Evolutionary conservation across 1,140 invertebrate species (phyloP).

Genomic region (Saccostrea echinata): DNA sequence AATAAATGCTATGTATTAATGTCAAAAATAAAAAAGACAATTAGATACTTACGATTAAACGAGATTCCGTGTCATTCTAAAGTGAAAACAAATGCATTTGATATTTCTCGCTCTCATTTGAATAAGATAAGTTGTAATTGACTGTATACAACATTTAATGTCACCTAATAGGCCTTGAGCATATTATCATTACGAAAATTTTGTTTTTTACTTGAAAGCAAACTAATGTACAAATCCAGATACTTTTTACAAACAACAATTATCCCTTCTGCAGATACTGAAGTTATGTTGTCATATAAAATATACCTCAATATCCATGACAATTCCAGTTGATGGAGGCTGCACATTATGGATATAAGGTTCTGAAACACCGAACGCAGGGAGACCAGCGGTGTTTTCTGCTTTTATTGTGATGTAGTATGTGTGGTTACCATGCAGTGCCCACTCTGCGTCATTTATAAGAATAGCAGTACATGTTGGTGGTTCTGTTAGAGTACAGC

Average conservation of each 20-base stretch:
- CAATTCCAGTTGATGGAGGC: slow-evolving; percentile 54
- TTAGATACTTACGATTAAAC: neutral
- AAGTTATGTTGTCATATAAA: neutral
- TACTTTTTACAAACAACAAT: no score
- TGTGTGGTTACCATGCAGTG: slow-evolving; percentile 52
- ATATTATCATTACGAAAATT: no score
- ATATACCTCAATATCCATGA: slow-evolving; percentile 50
- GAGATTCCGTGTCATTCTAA: neutral
- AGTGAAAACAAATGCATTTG: neutral
- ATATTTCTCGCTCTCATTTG: no score
- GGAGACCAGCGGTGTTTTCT: slow-evolving; percentile 55
- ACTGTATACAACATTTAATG: no score
- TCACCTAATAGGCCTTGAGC: no score
- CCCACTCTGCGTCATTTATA: slow-evolving; percentile 46
- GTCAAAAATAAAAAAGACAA: neutral
- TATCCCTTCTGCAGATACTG: no score
- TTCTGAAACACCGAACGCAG: slow-evolving; percentile 39
- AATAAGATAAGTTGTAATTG: no score
- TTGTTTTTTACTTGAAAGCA: no score
- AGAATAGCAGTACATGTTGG: slow-evolving; percentile 52
- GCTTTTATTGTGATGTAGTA: slow-evolving; percentile 61
- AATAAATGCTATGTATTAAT: no score
- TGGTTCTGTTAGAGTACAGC: slow-evolving; percentile 31
- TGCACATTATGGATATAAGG: slow-evolving; percentile 58
- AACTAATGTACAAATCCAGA: no score